Evolutionary conservation across 2,888 invertebrate genomes (phyloP).

Genomic region (Trimorus sp.): DNA sequence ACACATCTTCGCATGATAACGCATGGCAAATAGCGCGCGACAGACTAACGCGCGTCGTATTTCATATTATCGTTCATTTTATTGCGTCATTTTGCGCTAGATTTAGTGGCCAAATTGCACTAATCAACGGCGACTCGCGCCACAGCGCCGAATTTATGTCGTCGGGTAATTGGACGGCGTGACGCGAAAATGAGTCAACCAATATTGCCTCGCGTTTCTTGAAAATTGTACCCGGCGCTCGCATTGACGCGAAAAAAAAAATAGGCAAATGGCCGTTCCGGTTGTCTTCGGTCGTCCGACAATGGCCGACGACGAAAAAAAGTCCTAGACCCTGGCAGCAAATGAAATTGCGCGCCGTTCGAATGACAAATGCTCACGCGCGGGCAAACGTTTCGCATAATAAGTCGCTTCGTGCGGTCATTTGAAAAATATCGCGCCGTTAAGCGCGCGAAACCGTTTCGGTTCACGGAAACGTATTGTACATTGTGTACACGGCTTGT

Average conservation of each 20-base stretch:
- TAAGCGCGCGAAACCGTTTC: conserved; percentile 26
- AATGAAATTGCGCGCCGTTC: conserved; percentile 36
- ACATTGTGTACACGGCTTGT: no score
- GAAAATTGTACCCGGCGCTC: conserved; percentile 41
- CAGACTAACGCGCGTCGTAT: conserved; percentile 48
- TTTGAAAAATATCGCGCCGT: conserved; percentile 20
- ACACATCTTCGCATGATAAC: conserved; percentile 53
- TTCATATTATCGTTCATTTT: conserved; percentile 64
- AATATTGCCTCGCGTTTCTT: conserved; percentile 45
- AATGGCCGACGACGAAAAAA: not conserved
- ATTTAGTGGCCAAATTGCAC: conserved; percentile 63
- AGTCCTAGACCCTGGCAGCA: not conserved
- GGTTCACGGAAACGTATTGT: conserved; percentile 24
- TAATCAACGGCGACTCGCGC: conserved; percentile 59
- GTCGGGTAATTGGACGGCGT: conserved; percentile 57
- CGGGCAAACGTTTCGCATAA: conserved; percentile 40
- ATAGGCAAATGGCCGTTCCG: conserved; percentile 11
- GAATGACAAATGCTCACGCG: conserved; percentile 33
- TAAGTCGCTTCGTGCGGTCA: conserved; percentile 29
- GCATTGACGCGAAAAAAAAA: conserved; percentile 27
- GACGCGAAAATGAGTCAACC: conserved; percentile 57
- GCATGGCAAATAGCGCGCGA: conserved; percentile 49
- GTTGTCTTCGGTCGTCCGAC: conserved; percentile 7
- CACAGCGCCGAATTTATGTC: conserved; percentile 55
- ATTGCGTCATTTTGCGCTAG: conserved; percentile 59